A percentile compares a stretch with the other conserved stretches of the same genome.
Conservation (phyloP, 2,113 vertebrate species). For the Girardinichthys multiradiatus region DNA sequence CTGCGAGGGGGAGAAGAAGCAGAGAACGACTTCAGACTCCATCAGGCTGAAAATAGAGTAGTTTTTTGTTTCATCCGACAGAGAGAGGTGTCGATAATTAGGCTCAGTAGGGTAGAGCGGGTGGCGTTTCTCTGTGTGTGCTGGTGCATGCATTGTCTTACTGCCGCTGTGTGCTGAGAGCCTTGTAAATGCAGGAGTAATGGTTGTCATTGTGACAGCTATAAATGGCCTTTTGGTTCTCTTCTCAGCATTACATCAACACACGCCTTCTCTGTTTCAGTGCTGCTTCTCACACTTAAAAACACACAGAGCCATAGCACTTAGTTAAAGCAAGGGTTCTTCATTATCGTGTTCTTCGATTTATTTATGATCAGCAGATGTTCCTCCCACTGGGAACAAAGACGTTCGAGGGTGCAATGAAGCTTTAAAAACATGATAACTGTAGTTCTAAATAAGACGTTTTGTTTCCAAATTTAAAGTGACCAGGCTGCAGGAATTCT, state of each 20-base stretch:
- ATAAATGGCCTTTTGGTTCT: conserved; percentile 98
- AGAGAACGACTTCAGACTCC: conserved; percentile 77
- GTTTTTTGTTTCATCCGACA: conserved; percentile 83
- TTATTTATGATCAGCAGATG: conserved; percentile 54
- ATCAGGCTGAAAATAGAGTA: conserved; percentile 83
- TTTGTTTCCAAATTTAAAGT: neutral
- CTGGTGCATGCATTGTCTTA: conserved; percentile 50
- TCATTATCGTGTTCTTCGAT: conserved; percentile 57
- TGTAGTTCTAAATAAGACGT: neutral
- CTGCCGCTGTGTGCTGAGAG: conserved; percentile 92
- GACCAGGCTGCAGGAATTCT: neutral
- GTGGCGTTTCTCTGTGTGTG: conserved; percentile 35
- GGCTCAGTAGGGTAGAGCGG: conserved; percentile 84
- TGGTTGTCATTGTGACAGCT: conserved; percentile 97
- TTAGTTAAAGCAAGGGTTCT: conserved; percentile 35
- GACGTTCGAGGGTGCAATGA: conserved; percentile 33
- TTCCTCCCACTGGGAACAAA: conserved; percentile 27
- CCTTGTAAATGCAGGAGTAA: conserved; percentile 95
- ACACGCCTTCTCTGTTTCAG: conserved; percentile 34
- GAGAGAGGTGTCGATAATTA: conserved; percentile 96
- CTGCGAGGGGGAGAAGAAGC: conserved; percentile 66
- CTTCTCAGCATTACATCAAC: conserved; percentile 60
- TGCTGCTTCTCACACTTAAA: conserved; percentile 25
- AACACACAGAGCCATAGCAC: conserved; percentile 17
- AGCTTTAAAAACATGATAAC: conserved; percentile 27